Evolutionary conservation across 1,140 invertebrate species (phyloP), one percentile per base, ranked within the genome.

Genomic region (Batillaria attramentaria): DNA sequence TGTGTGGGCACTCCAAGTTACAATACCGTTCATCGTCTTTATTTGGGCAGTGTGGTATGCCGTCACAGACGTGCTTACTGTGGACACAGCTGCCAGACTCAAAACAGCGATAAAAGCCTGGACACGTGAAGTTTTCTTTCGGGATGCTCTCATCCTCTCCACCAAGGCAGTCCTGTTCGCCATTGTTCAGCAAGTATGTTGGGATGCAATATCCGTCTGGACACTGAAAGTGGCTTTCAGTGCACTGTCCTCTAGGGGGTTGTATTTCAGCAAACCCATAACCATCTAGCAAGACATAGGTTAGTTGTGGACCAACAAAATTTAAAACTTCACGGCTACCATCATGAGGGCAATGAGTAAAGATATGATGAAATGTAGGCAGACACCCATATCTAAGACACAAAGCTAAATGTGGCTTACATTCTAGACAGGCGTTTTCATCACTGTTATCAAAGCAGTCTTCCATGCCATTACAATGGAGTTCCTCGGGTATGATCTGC

Each of bases 1-100:
- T 42, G 5, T 28, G 28, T 2, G 79, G 79, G 31, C 62, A 75
- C 0, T 35, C 16, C 16, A 70, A 13, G 46, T 80, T 1, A 39
- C 73, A 80, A 2, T 69, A 62, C 5, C 24, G 54, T 41, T 80
- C 79, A 24, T 80, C 79, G 35, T 80, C 79, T 16, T 72, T 41
- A 24, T 76, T 31, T 1, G 79, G 79, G 60, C 79, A 80, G n/a
- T 80, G 79, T 62, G 73, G 74, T 18, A 69, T 0, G 1, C 73
- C 66, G 60, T 80, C 79, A 46, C 79, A 80, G 10, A 80, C 31
- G 46, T 76, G 46, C 3, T 70, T 37, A 28, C 50, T 33, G 33
- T 70, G 65, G 35, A 80, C 10, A 62, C 79, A 76, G 8, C 70
- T 35, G 2, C 50, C 24, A 1, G 72, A 54, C 24, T 80, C 0